Evolutionary conservation across 2,797 vertebrate genomes (phyloP).

Genomic region (Ispidina lecontei): DNA sequence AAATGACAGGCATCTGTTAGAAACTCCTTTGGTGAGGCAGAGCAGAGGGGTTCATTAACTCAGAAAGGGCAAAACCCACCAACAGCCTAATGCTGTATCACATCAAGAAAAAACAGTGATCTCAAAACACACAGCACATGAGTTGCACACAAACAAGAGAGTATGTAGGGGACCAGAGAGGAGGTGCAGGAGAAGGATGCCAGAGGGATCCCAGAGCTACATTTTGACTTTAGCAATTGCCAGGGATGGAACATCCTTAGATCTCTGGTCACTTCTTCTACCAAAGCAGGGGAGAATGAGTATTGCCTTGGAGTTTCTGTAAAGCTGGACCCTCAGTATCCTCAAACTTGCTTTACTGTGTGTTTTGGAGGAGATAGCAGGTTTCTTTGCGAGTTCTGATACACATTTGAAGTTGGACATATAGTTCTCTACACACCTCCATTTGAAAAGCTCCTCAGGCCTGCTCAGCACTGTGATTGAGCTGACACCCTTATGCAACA

Average conservation of each 20-base stretch:
- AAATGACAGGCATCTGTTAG: conserved; percentile 2
- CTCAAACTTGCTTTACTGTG: neutral
- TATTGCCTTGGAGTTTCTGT: neutral
- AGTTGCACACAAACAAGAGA: neutral
- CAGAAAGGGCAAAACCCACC: neutral
- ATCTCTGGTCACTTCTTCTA: neutral
- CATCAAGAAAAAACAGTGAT: neutral
- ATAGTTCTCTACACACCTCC: neutral
- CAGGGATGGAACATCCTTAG: neutral
- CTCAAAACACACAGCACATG: neutral
- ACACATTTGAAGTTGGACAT: neutral
- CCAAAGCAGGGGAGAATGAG: neutral
- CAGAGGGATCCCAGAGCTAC: neutral
- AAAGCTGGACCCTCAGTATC: neutral
- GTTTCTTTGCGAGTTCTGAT: neutral
- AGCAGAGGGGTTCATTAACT: neutral
- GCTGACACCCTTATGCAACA: neutral
- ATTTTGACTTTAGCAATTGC: neutral
- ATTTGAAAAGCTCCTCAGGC: neutral
- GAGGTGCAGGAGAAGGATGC: neutral
- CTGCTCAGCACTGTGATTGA: neutral
- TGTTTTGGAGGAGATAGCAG: neutral
- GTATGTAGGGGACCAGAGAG: neutral
- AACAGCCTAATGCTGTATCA: neutral
- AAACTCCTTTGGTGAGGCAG: neutral